A percentile compares a stretch with the other conserved stretches of the same genome.
Conservation (phyloP, 2,113 vertebrate genomes). For the Engraulis encrasicolus region DNA sequence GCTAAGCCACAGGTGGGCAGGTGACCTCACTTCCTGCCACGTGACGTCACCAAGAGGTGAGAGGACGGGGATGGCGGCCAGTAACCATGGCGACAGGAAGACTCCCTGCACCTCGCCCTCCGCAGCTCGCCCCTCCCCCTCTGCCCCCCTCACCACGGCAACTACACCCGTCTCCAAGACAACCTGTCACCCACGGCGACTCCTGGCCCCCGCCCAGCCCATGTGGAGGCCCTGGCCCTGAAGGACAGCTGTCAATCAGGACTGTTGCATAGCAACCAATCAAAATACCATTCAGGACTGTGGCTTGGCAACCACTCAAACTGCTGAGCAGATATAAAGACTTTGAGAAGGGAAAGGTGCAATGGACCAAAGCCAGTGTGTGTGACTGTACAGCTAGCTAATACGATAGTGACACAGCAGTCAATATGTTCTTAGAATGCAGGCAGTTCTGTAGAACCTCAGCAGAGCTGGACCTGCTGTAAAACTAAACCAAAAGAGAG, state of each 20-base stretch:
- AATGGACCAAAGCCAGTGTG: too few species aligned
- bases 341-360: too few species aligned
- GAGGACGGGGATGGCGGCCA: neutral
- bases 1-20: neutral
- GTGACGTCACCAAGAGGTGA: neutral
- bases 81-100: too few species aligned
- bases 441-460: too few species aligned
- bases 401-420: too few species aligned
- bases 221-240: neutral
- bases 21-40: neutral
- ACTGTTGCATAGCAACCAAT: neutral
- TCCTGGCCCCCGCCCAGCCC: neutral
- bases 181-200: neutral
- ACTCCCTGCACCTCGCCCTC: neutral
- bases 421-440: too few species aligned
- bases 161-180: neutral
- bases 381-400: too few species aligned
- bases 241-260: neutral
- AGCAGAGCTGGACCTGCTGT: too few species aligned
- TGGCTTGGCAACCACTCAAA: neutral
- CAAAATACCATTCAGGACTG: neutral
- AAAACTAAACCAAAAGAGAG: too few species aligned
- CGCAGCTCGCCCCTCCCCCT: neutral
- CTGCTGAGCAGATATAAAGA: too few species aligned
- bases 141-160: neutral